Evolutionary conservation across 2,797 vertebrate genomes (phyloP).

Genomic region (Clarias laeviceps): DNA sequence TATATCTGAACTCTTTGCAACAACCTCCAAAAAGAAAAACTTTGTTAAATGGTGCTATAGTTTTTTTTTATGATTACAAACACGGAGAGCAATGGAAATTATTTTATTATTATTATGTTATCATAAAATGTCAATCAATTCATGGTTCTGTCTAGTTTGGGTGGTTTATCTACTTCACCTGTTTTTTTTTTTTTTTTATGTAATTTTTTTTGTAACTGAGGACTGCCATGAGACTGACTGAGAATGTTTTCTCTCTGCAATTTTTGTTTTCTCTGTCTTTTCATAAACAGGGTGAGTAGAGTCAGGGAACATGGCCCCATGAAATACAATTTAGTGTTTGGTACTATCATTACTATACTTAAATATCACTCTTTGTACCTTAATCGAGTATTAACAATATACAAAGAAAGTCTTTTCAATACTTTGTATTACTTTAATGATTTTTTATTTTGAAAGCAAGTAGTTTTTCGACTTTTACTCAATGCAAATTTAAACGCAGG

Average conservation of each 20-base stretch:
- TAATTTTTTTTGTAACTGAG: background rate
- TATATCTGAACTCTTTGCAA: background rate
- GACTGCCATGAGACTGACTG: background rate
- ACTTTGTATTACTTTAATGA: too few species aligned
- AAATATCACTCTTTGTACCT: too few species aligned
- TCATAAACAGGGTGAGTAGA: background rate
- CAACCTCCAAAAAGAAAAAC: background rate
- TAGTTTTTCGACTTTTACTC: too few species aligned
- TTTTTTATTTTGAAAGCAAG: too few species aligned
- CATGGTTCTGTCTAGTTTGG: background rate
- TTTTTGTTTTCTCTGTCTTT: background rate
- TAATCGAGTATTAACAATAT: too few species aligned
- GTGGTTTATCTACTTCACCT: background rate
- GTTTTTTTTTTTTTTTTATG: background rate
- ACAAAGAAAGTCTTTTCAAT: too few species aligned
- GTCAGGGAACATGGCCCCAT: background rate
- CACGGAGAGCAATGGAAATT: background rate
- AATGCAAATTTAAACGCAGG: too few species aligned
- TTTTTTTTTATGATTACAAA: background rate
- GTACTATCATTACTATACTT: too few species aligned
- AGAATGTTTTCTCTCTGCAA: background rate
- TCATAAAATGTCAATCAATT: background rate
- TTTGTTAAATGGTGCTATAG: background rate
- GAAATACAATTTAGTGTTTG: background rate
- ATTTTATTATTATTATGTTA: background rate